Evolutionary conservation across 2,888 invertebrate genomes (phyloP), one percentile per base, ranked within the genome.

Genomic region (Drosophila picticornis): DNA sequence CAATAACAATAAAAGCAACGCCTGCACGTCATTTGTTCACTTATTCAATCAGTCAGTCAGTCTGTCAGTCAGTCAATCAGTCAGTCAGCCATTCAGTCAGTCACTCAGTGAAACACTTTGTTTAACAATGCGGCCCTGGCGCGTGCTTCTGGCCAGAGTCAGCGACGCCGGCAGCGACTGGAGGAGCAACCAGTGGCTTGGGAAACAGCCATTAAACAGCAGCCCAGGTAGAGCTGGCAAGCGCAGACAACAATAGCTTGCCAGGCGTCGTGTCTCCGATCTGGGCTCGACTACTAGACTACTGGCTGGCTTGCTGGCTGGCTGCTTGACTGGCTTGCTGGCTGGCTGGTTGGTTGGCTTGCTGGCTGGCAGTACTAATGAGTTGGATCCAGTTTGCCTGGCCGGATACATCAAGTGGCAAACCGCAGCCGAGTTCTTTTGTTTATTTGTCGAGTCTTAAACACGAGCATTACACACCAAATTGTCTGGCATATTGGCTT

Each of bases 401-500:
- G 73, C n/a, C 72, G 53, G 68, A 83, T 77, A 64, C 67, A 67
- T 63, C 68, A 57, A 73, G 71, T 55, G 51, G 61, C 56, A 25
- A 46, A 25, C 46, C 46, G 25, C 16, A 46, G 46, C 7, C 16
- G 64, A 60, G 56, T 46, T 52, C 43, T 53, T 59, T 52, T 46
- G 80, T 73, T 79, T 79, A 83, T 83, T 83, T 83, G 84, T 72
- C 76, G 82, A 71, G 84, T 68, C 70, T 59, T 19, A 68, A 62
- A 62, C 62, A 72, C 67, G 69, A 53, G 64, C 79, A 83, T 82
- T 83, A 38, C 48, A 38, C 36, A 25, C 36, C 46, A 29, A 77
- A 89, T 84, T 84, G 88, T 73, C 50, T 70, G 70, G 85, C 83
- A 83, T 83, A 83, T 82, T 85, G 72, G 67, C 66, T 60, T 64